phyloP scores from a whole-genome alignment of 2,797 vertebrate species.

The Pelobates cultripes region DNA sequence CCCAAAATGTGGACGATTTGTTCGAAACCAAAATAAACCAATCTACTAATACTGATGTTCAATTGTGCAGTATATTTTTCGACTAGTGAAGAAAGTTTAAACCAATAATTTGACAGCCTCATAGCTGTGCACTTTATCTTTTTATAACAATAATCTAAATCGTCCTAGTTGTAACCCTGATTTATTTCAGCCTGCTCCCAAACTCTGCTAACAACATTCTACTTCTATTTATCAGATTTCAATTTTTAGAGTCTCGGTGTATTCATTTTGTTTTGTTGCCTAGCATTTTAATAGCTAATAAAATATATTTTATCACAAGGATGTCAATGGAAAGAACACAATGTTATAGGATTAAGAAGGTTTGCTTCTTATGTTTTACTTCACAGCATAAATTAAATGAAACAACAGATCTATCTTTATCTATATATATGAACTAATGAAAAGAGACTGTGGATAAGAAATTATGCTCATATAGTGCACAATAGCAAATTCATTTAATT shows the following conservation, averaged over 20 bases:
- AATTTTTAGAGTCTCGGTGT: slow-evolving; percentile 38
- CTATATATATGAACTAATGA: not conserved
- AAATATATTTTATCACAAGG: not conserved
- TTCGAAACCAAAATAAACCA: too few relatives aligned
- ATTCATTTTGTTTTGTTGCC: slow-evolving; percentile 26
- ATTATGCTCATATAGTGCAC: not conserved
- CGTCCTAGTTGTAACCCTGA: slow-evolving; percentile 59
- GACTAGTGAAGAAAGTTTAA: slow-evolving; percentile 61
- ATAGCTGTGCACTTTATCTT: slow-evolving; percentile 61
- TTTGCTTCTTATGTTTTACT: slow-evolving; percentile 15
- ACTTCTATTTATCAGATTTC: slow-evolving; percentile 26
- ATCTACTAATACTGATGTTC: slow-evolving; percentile 60
- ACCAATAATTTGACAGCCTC: slow-evolving; percentile 62
- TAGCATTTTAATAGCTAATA: slow-evolving; percentile 39
- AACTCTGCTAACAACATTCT: slow-evolving; percentile 42
- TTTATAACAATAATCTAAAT: slow-evolving; percentile 62
- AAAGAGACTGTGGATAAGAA: not conserved
- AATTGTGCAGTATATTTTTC: slow-evolving; percentile 67
- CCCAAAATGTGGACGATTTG: too few relatives aligned
- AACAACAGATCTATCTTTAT: not conserved
- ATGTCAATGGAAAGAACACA: not conserved
- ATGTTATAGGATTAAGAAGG: not conserved
- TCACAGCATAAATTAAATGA: not conserved
- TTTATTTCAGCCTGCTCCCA: slow-evolving; percentile 59
- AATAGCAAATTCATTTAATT: too few relatives aligned